phyloP scores from a whole-genome alignment of 2,113 vertebrate species.

The Stigmatopora nigra region DNA sequence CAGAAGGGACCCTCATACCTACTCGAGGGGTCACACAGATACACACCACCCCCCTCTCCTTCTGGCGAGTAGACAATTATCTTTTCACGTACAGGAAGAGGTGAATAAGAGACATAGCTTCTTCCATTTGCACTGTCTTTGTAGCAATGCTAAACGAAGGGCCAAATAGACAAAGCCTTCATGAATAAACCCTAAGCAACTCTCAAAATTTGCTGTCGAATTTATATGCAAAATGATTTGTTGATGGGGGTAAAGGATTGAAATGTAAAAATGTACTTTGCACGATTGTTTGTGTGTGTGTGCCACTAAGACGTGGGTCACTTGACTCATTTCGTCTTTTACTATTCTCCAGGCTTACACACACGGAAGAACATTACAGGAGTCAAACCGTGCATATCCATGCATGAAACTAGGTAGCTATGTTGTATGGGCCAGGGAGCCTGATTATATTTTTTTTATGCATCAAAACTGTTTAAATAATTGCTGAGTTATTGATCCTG shows the following conservation, averaged over 20 bases:
- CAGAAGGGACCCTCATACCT: conserved; percentile 3
- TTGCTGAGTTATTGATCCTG: no score
- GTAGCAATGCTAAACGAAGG: neutral
- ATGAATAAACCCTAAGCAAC: neutral
- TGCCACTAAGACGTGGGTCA: no score
- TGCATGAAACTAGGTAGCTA: no score
- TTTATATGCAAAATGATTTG: neutral
- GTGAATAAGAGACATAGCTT: neutral
- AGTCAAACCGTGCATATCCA: no score
- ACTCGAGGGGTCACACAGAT: neutral
- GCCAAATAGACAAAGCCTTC: neutral
- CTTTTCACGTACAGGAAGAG: neutral
- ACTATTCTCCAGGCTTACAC: no score
- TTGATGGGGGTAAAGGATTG: neutral
- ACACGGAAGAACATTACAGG: no score
- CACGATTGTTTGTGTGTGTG: no score
- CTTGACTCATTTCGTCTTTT: no score
- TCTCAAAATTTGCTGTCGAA: neutral
- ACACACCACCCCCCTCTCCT: neutral
- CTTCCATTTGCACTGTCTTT: neutral
- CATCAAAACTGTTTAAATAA: no score
- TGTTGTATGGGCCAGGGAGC: no score
- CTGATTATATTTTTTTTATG: no score
- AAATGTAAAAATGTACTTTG: neutral
- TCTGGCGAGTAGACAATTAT: neutral